Base-by-base conservation (phyloP, 2,113 vertebrate species). In the Semicossyphus pulcher region DNA sequence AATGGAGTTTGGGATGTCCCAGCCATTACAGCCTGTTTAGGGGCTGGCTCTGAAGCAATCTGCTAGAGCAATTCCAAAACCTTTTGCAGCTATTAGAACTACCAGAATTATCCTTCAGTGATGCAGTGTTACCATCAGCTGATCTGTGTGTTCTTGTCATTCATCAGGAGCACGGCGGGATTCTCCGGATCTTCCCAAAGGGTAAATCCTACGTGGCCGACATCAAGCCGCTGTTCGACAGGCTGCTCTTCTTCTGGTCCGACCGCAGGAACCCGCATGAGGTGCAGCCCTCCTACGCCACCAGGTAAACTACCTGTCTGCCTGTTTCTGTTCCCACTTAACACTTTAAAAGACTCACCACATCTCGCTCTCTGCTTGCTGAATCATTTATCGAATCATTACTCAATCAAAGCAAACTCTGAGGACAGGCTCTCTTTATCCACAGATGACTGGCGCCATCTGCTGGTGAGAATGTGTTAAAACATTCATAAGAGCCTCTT, bases 231-330 rank as follows among this genome's bases (percentile, higher is more conserved):
- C 94, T 97, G 80, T 99, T 99, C 86, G 97, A 99, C 84, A 87
- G 97, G 58, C 93, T 99, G 59, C 92, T 99, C 4, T 94, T 98
- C 72, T 99, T 99, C 93, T 99, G 97, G 97, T 99, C 97, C 18
- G 97, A 99, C 83, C 93, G 97, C 45, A 95, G 97, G 81, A 99
- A 98, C 66, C 97, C 97, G 0, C 97, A 98, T 11, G 96, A 98
- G 94, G 97, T 99, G 28, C 97, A 96, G 74, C 97, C 97, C 34
- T 96, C 97, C 49, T 98, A 95, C 62, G 87, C 94, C 20, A 96
- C 93, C 60, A 96, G 97, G 97, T 98, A 58, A 80, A 20, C 42
- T 1, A n/a, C 2, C 29, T 21, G 34, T 16, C 16, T 26, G 10
- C 1, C 15, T 10, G 3, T 15, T 12, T 4, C 11, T 15, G 14